Conservation (phyloP, 2,113 vertebrate genomes). For the Chaetura pelagica region DNA sequence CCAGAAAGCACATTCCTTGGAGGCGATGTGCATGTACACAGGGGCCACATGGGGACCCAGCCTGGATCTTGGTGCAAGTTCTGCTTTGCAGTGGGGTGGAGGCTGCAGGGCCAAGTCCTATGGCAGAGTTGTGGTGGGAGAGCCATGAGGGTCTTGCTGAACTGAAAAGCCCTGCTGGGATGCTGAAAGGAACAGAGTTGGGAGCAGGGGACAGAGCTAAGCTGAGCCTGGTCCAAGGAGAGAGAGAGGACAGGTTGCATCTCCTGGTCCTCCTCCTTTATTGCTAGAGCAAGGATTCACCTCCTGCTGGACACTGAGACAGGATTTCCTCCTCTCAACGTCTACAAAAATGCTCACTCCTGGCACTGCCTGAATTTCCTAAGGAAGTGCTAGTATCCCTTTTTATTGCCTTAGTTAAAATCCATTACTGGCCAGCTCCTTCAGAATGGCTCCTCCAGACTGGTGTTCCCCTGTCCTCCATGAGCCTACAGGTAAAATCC, state of each 20-base stretch:
- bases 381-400: background rate
- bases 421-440: background rate
- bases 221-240: background rate
- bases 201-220: background rate
- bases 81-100: background rate
- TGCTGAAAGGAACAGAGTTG: background rate
- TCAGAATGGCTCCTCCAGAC: background rate
- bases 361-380: background rate
- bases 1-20: constrained; percentile 62
- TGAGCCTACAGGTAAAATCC: background rate
- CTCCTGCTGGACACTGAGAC: background rate
- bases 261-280: background rate
- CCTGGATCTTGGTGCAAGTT: background rate
- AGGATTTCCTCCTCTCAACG: background rate
- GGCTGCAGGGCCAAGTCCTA: background rate
- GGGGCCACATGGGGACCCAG: background rate
- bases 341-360: background rate
- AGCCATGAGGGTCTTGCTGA: background rate
- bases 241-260: background rate
- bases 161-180: background rate
- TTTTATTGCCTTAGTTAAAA: constrained; percentile 24
- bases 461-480: background rate
- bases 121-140: background rate
- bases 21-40: background rate
- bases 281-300: background rate